Evolutionary conservation across 2,888 invertebrate genomes (phyloP), one percentile per base, ranked within the genome.

Genomic region (Atrina japonica): DNA sequence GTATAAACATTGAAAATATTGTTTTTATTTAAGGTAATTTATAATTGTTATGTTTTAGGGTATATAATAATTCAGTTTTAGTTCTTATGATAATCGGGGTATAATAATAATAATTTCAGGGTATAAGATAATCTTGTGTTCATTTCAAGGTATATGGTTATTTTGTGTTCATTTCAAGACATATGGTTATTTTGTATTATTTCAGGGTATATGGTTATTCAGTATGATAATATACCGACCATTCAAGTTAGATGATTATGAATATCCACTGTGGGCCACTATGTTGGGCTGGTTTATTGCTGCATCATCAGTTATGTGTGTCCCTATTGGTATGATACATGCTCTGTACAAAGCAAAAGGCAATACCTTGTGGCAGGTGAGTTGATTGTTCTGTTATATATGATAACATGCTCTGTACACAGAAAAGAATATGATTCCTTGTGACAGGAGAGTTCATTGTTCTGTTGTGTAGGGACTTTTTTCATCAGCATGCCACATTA

Each of bases 271-370:
- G 68, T 97, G 97, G 96, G 93, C 91, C 50, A 95, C 95, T 83
- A 94, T 93, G 18, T 91, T 97, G 61, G 97, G 97, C 50, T 97
- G 97, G 97, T 92, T 93, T 81, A 95, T 97, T 76, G 95, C 96
- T 0, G 94, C 95, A 14, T 91, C 95, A 45, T 96, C 96, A 0
- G 92, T 97, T 70, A 91, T 95, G 35, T 96, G 96, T 90, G 96
- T 97, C 88, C 97, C 97, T 11, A 93, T 94, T 61, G 95, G 95
- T 3, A 86, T 86, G 85, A 90, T 96, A 56, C 93, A 95, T 76
- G 94, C 94, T 64, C 91, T 96, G 60, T 86, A 94, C 65, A 93
- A 93, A 84, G 93, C 96, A 9, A 93, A 94, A 55, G 97, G 97
- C 65, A 91, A 93, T 55, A 94, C 92, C 73, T 92, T 95, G 68